Evolutionary conservation across 2,797 vertebrate genomes (phyloP).

Genomic region (Onychomys leucogaster): DNA sequence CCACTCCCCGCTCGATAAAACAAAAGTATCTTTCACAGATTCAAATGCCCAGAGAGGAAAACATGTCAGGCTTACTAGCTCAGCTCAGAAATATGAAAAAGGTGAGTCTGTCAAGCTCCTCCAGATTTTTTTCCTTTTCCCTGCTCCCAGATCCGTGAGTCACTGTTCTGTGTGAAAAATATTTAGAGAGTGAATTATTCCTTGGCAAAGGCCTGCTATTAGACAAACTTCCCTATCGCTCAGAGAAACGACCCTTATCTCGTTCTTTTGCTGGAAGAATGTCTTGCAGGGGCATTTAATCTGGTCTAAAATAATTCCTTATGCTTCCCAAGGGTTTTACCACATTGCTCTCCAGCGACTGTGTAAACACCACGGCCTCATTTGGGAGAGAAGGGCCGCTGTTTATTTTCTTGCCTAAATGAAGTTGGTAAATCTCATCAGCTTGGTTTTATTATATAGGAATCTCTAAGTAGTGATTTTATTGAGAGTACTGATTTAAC

Average conservation of each 20-base stretch:
- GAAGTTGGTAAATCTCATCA: constrained; percentile 35
- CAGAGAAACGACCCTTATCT: constrained; percentile 63
- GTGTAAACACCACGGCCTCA: neutral
- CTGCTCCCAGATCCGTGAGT: constrained; percentile 68
- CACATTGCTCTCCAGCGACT: neutral
- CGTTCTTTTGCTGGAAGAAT: constrained; percentile 22
- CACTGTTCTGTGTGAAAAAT: constrained; percentile 65
- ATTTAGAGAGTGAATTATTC: constrained; percentile 58
- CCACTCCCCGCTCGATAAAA: neutral
- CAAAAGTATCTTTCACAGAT: constrained; percentile 62
- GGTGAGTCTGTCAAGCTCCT: constrained; percentile 51
- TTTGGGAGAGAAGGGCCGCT: constrained; percentile 12
- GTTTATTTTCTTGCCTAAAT: constrained; percentile 45
- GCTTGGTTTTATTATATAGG: constrained; percentile 55
- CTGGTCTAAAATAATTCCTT: constrained; percentile 50
- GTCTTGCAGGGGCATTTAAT: constrained; percentile 59
- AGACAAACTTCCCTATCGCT: constrained; percentile 11
- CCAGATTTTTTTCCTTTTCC: constrained; percentile 57
- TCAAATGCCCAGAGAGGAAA: constrained; percentile 62
- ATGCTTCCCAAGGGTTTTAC: neutral
- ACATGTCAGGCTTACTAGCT: constrained; percentile 48
- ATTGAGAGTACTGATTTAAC: constrained; percentile 32
- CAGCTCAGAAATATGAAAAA: constrained; percentile 40
- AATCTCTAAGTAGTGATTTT: constrained; percentile 19
- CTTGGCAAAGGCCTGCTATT: constrained; percentile 32